Conservation (phyloP, 2,888 invertebrate species). For the Leptarthrus brevirostris region DNA sequence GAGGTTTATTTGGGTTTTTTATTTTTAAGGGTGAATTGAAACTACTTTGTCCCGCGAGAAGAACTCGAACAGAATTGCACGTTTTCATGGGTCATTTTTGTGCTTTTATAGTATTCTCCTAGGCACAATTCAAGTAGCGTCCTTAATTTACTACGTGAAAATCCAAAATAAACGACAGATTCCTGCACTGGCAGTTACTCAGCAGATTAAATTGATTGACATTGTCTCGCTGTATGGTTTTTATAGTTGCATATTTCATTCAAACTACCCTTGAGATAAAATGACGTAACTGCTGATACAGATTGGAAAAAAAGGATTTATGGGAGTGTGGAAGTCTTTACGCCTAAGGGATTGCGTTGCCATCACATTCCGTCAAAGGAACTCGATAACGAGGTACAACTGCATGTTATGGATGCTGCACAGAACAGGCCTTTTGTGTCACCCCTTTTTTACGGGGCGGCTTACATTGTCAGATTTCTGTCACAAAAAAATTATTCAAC, state of each 20-base stretch:
- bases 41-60: slow-evolving; percentile 32
- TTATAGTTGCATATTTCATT: slow-evolving; percentile 32
- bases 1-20: slow-evolving; percentile 27
- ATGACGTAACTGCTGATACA: slow-evolving; percentile 29
- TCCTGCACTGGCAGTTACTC: slow-evolving; percentile 28
- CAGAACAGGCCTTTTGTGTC: slow-evolving; percentile 32
- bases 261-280: slow-evolving; percentile 14
- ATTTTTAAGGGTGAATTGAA: slow-evolving; percentile 21
- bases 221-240: slow-evolving; percentile 10
- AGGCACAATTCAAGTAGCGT: slow-evolving; percentile 14
- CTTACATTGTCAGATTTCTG: slow-evolving; percentile 29
- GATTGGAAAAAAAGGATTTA: slow-evolving; percentile 38
- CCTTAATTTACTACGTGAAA: slow-evolving; percentile 47
- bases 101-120: slow-evolving; percentile 22
- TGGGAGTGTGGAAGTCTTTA: slow-evolving; percentile 27
- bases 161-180: slow-evolving; percentile 35
- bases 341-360: slow-evolving; percentile 38
- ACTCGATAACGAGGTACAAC: slow-evolving; percentile 47
- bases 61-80: neutral
- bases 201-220: slow-evolving; percentile 46
- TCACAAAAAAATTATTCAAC: slow-evolving; percentile 10
- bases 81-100: slow-evolving; percentile 37
- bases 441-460: slow-evolving; percentile 44
- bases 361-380: slow-evolving; percentile 39
- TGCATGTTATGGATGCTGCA: slow-evolving; percentile 5